Evolutionary conservation across 2,888 invertebrate genomes (phyloP).

Genomic region (Stenichneumon culpator): DNA sequence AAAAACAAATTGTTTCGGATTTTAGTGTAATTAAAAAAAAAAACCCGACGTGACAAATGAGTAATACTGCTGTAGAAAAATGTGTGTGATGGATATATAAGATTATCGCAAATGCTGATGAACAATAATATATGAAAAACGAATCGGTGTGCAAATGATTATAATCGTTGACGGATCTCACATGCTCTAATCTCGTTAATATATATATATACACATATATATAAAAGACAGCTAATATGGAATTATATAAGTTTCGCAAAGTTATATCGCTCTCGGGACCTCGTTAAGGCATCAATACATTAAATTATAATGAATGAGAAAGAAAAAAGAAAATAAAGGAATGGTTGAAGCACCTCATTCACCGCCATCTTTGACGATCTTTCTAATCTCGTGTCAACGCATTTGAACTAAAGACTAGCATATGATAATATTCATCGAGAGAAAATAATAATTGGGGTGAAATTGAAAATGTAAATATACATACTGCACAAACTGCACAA

Average conservation of each 20-base stretch:
- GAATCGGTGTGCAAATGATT: constrained; percentile 65
- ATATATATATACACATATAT: background rate
- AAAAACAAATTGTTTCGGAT: constrained; percentile 37
- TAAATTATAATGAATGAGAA: constrained; percentile 14
- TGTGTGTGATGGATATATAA: constrained; percentile 33
- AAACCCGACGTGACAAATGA: background rate
- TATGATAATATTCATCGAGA: constrained; percentile 23
- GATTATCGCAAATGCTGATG: constrained; percentile 66
- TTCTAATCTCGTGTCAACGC: constrained; percentile 11
- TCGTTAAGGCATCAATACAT: constrained; percentile 55
- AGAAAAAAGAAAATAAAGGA: background rate
- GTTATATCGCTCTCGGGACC: constrained; percentile 63
- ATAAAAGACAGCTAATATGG: constrained; percentile 26
- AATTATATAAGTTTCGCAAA: constrained; percentile 45
- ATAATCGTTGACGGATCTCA: constrained; percentile 67
- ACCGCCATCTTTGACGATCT: constrained; percentile 44
- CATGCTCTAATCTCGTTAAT: constrained; percentile 67
- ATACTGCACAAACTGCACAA: constrained; percentile 16
- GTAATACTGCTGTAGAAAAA: constrained; percentile 19
- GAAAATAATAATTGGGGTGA: constrained; percentile 18
- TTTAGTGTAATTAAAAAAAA: constrained; percentile 14
- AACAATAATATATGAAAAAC: constrained; percentile 57
- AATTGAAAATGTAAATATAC: constrained; percentile 56
- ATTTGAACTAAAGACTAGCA: constrained; percentile 12
- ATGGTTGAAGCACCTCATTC: background rate